Percentiles rank a stretch among this genome's conserved stretches.
Conservation (phyloP, 2,113 vertebrate genomes). For the Cheilinus undulatus region DNA sequence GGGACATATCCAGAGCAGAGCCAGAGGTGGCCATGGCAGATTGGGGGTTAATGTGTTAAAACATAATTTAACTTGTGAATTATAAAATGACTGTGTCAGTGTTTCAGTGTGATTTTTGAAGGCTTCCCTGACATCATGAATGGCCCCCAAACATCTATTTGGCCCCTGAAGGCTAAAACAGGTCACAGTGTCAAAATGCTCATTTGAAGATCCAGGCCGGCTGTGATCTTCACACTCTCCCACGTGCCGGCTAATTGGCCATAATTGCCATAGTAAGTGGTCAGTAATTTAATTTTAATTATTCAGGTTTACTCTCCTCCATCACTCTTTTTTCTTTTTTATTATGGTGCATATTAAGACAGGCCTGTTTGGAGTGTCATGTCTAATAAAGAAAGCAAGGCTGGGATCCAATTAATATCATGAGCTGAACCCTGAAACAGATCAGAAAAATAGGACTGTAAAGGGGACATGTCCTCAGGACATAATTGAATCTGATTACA, state of each 20-base stretch:
- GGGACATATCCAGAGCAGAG: too few relatives aligned
- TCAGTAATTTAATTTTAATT: slow-evolving; percentile 87
- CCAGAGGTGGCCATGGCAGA: too few relatives aligned
- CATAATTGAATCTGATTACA: slow-evolving; percentile 84
- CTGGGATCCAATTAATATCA: slow-evolving; percentile 90
- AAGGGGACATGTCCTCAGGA: slow-evolving; percentile 79
- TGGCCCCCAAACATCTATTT: slow-evolving; percentile 26
- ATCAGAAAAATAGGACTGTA: slow-evolving; percentile 72
- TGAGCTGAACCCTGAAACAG: slow-evolving; percentile 82
- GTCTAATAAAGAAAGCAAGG: slow-evolving; percentile 85
- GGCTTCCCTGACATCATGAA: neutral
- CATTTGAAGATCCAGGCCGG: slow-evolving; percentile 54
- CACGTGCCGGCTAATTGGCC: slow-evolving; percentile 86
- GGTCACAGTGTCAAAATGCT: slow-evolving; percentile 76
- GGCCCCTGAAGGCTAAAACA: slow-evolving; percentile 57
- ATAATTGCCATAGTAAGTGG: slow-evolving; percentile 89
- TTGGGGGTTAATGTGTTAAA: too few relatives aligned
- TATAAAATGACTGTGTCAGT: too few relatives aligned
- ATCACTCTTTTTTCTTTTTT: slow-evolving; percentile 42
- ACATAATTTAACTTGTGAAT: too few relatives aligned
- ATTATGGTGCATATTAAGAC: slow-evolving; percentile 81
- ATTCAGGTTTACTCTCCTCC: slow-evolving; percentile 69
- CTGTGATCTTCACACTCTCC: slow-evolving; percentile 74
- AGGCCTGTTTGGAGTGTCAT: slow-evolving; percentile 84
- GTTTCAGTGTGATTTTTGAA: too few relatives aligned